These are phyloP conservation scores for Apteryx mantelli DNA, from an alignment of 2,113 vertebrate species.

Conservation along the genomic window DNA sequence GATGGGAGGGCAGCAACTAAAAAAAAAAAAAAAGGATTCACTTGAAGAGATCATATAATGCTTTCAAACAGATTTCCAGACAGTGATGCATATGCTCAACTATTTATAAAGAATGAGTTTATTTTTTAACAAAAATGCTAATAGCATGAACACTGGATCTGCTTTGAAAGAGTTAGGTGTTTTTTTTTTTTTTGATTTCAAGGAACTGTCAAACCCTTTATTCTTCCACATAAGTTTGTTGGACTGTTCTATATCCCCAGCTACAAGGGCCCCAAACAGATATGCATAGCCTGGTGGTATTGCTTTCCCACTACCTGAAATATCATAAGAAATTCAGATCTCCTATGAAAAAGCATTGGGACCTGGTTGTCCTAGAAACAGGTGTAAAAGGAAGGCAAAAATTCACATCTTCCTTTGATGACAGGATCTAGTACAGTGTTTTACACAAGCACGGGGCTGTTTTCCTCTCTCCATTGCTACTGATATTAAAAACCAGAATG, in stretches of 20 bases:
- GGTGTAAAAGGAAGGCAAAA: neutral
- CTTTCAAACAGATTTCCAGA: neutral
- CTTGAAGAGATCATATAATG: neutral
- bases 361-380: neutral
- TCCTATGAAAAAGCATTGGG: neutral
- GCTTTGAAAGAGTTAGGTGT: neutral
- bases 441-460: accelerated
- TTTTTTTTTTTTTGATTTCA: accelerated
- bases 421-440: accelerated
- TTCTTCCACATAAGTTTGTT: neutral
- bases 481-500: accelerated
- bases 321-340: neutral
- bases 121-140: neutral
- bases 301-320: neutral
- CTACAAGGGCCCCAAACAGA: neutral
- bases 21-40: neutral
- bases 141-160: neutral
- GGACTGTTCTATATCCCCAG: neutral
- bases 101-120: neutral
- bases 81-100: neutral
- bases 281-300: accelerated
- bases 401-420: neutral
- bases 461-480: neutral
- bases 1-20: neutral
- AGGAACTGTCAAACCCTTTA: neutral